Percentiles rank a stretch among this genome's conserved stretches.
phyloP scores from a whole-genome alignment of 2,113 vertebrate species.

The Poecile atricapillus region DNA sequence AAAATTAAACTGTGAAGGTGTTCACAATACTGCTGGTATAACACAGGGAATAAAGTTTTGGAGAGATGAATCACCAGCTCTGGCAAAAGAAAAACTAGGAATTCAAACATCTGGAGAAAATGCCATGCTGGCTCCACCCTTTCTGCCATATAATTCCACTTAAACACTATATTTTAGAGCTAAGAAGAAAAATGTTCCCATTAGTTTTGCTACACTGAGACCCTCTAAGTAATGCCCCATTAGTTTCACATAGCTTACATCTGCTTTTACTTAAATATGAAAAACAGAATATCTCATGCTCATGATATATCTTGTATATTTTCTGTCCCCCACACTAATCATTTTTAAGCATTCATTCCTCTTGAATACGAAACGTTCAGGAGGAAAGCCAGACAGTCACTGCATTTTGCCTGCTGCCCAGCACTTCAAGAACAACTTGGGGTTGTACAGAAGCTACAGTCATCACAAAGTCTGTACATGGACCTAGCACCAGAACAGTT shows the following conservation, averaged over 20 bases:
- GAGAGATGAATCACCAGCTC: not conserved
- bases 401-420: not conserved
- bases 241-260: constrained; percentile 27
- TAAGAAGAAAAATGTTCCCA: constrained; percentile 35
- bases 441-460: not conserved
- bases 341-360: not conserved
- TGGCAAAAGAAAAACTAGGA: not conserved
- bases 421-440: not conserved
- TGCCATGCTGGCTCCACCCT: not conserved
- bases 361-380: not conserved
- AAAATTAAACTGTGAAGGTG: not conserved
- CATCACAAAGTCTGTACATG: not conserved
- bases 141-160: not conserved
- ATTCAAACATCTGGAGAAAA: constrained; percentile 21
- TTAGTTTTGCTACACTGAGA: constrained; percentile 43
- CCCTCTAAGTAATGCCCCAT: constrained; percentile 23
- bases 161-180: constrained; percentile 12
- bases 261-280: constrained; percentile 50
- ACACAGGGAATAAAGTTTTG: not conserved
- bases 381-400: not conserved
- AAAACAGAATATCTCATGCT: not conserved
- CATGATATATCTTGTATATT: not conserved
- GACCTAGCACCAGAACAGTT: not conserved
- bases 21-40: not conserved
- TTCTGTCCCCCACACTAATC: not conserved